Conservation (phyloP, 2,113 vertebrate species). For the Sisor rabdophorus region DNA sequence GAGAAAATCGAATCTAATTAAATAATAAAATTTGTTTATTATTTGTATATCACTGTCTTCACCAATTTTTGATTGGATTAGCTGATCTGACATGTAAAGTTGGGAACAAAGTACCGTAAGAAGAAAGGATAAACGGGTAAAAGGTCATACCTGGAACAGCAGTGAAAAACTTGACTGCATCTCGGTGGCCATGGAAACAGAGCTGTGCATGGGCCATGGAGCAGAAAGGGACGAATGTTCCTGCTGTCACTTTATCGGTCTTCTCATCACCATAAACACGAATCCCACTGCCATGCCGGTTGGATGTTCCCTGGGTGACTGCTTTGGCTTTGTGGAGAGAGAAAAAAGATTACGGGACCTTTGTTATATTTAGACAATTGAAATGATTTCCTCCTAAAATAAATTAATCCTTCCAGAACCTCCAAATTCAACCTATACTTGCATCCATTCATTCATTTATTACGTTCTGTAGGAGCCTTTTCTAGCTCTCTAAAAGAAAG, state of each 20-base stretch:
- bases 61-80: too few species aligned
- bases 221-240: conserved; percentile 90
- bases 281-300: conserved; percentile 80
- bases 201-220: conserved; percentile 97
- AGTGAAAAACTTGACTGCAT: conserved; percentile 97
- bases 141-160: conserved; percentile 83
- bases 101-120: not conserved
- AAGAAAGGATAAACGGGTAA: not conserved
- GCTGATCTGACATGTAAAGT: too few species aligned
- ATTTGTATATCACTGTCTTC: too few species aligned
- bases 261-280: conserved; percentile 91
- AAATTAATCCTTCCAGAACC: too few species aligned
- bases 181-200: conserved; percentile 94
- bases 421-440: too few species aligned
- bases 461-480: too few species aligned
- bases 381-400: too few species aligned
- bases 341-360: not conserved
- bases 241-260: conserved; percentile 90
- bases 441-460: too few species aligned
- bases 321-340: conserved; percentile 76
- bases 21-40: too few species aligned
- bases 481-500: too few species aligned
- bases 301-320: conserved; percentile 71
- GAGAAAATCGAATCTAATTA: too few species aligned
- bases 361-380: too few species aligned